A percentile compares a stretch with the other conserved stretches of the same genome.
phyloP scores from a whole-genome alignment of 2,888 invertebrate species.

The Omphaloscelis lunosa region DNA sequence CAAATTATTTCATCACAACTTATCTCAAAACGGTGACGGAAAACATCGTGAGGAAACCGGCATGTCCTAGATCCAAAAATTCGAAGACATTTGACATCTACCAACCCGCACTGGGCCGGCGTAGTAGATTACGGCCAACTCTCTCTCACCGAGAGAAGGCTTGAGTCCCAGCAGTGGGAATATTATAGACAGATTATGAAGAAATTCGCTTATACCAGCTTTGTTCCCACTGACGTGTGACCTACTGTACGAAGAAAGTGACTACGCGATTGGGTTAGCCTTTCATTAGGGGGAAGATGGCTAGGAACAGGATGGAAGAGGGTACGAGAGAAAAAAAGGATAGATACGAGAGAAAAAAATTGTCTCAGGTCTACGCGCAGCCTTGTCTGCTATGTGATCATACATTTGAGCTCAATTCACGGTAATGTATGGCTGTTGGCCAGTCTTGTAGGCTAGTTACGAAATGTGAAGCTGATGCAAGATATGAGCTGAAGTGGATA shows the following conservation, averaged over 20 bases:
- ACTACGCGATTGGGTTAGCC: background rate
- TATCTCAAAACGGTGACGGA: too few relatives aligned
- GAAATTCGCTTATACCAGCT: background rate
- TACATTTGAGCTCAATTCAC: conserved; percentile 52
- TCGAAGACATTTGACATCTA: too few relatives aligned
- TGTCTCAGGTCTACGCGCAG: background rate
- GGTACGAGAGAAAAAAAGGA: too few relatives aligned
- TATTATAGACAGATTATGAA: too few relatives aligned
- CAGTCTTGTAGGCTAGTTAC: conserved; percentile 36
- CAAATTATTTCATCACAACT: too few relatives aligned
- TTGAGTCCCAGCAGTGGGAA: too few relatives aligned
- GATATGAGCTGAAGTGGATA: conserved; percentile 7
- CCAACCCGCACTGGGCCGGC: too few relatives aligned
- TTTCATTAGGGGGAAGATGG: background rate
- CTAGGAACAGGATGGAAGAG: background rate
- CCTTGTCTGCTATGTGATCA: conserved; percentile 23
- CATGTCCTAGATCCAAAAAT: too few relatives aligned
- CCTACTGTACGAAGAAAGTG: background rate
- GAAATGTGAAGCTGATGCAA: conserved; percentile 39
- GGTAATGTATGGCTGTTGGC: conserved; percentile 29
- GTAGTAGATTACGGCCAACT: too few relatives aligned
- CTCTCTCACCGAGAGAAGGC: too few relatives aligned
- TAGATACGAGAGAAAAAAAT: too few relatives aligned
- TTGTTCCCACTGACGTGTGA: background rate
- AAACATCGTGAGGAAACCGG: too few relatives aligned